Percentiles rank a stretch among this genome's conserved stretches.
These are phyloP conservation scores for Drosophila melanosoma DNA, from an alignment of 2,888 invertebrate genomes.

Conservation along the genomic window DNA sequence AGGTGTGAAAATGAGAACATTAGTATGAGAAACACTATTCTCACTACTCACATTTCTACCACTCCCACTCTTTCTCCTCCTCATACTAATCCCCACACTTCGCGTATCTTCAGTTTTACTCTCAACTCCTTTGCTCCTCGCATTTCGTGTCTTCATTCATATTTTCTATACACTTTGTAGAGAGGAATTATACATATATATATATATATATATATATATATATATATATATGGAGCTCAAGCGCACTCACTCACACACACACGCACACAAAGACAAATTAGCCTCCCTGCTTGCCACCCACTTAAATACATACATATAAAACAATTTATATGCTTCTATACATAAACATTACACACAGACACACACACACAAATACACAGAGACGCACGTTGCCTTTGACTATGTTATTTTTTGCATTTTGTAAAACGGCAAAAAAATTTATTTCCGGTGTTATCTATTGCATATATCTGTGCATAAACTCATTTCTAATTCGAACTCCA, in stretches of 20 bases:
- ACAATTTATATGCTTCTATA: conserved; percentile 56
- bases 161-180: conserved; percentile 79
- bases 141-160: conserved; percentile 72
- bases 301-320: conserved; percentile 29
- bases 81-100: background rate
- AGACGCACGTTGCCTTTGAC: conserved; percentile 27
- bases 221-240: conserved; percentile 46
- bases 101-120: conserved; percentile 35
- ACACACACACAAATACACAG: conserved; percentile 13
- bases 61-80: conserved; percentile 3
- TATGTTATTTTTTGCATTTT: conserved; percentile 43
- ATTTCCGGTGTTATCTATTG: conserved; percentile 75
- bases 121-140: conserved; percentile 45
- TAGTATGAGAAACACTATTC: conserved; percentile 47
- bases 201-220: conserved; percentile 22
- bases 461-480: conserved; percentile 42
- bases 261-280: conserved; percentile 39
- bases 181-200: conserved; percentile 59
- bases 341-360: conserved; percentile 62
- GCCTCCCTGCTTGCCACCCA: conserved; percentile 36
- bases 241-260: conserved; percentile 60
- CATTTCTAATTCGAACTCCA: conserved; percentile 43
- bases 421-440: conserved; percentile 62
- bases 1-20: conserved; percentile 49
- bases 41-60: conserved; percentile 22